Evolutionary conservation across 2,113 vertebrate genomes (phyloP).

Genomic region (Labeo rohita): DNA sequence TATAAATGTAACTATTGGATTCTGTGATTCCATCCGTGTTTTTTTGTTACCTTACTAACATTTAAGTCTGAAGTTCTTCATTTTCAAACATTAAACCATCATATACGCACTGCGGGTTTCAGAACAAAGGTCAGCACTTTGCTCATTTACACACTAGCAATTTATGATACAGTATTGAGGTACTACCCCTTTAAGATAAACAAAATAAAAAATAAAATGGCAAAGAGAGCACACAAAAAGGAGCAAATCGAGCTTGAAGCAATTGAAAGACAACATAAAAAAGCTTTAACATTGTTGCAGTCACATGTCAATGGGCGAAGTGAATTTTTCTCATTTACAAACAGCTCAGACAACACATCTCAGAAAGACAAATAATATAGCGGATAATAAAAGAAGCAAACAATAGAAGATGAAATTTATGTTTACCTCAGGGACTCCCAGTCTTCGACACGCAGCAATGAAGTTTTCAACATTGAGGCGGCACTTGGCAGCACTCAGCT

Average conservation of each 20-base stretch:
- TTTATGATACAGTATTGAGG: too few relatives aligned
- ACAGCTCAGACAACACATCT: constrained; percentile 26
- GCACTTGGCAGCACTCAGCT: constrained; percentile 84
- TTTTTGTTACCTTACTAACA: too few relatives aligned
- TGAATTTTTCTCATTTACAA: constrained; percentile 2
- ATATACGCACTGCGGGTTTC: too few relatives aligned
- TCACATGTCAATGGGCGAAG: neutral
- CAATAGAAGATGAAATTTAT: neutral
- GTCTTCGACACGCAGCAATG: constrained; percentile 83
- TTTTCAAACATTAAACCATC: too few relatives aligned
- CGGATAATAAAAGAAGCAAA: neutral
- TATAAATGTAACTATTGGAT: too few relatives aligned
- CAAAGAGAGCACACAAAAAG: neutral
- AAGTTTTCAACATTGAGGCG: constrained; percentile 89
- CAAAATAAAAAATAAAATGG: neutral
- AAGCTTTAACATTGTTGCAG: neutral
- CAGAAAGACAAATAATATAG: neutral
- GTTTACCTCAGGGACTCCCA: constrained; percentile 87
- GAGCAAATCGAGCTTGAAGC: constrained; percentile 17
- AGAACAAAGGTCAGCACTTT: too few relatives aligned
- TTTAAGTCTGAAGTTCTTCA: too few relatives aligned
- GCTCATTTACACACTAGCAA: too few relatives aligned
- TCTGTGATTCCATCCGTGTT: too few relatives aligned
- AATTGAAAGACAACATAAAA: constrained; percentile 15
- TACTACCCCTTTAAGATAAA: constrained; percentile 2